These are phyloP conservation scores for Leucoma salicis DNA, from an alignment of 2,888 invertebrate genomes.

Conservation along the genomic window DNA sequence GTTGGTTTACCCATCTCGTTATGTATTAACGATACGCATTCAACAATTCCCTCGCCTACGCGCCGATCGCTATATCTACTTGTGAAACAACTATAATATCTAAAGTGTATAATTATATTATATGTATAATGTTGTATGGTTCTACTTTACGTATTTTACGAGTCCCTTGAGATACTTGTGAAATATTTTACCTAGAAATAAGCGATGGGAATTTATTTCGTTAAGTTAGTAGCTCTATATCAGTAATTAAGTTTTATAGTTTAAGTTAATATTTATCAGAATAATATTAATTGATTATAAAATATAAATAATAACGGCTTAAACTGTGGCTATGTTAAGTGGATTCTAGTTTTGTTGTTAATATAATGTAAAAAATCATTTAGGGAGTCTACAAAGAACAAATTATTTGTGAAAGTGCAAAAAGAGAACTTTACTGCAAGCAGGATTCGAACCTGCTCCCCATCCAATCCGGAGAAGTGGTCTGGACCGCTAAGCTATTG, in stretches of 20 bases:
- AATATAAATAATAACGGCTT: background rate
- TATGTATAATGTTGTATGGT: background rate
- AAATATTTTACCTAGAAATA: constrained; percentile 2
- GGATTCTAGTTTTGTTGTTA: constrained; percentile 10
- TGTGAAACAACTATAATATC: background rate
- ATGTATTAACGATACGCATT: too few relatives aligned
- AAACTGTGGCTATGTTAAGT: background rate
- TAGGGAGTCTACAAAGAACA: too few relatives aligned
- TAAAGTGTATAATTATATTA: background rate
- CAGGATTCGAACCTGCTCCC: too few relatives aligned
- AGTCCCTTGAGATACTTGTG: constrained; percentile 23
- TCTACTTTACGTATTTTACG: constrained; percentile 7
- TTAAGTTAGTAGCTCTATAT: background rate
- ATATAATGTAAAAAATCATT: too few relatives aligned
- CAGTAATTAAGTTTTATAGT: background rate
- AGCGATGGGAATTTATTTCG: background rate
- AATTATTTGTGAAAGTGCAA: constrained; percentile 4
- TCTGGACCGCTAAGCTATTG: too few relatives aligned
- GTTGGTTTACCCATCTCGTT: too few relatives aligned
- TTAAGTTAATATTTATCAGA: background rate
- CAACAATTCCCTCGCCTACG: constrained; percentile 18
- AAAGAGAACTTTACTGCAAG: too few relatives aligned
- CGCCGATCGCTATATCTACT: constrained; percentile 8
- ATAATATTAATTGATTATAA: background rate
- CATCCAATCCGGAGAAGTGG: too few relatives aligned